Evolutionary conservation across 2,113 vertebrate species (phyloP).

Genomic region (Chaetops frenatus): DNA sequence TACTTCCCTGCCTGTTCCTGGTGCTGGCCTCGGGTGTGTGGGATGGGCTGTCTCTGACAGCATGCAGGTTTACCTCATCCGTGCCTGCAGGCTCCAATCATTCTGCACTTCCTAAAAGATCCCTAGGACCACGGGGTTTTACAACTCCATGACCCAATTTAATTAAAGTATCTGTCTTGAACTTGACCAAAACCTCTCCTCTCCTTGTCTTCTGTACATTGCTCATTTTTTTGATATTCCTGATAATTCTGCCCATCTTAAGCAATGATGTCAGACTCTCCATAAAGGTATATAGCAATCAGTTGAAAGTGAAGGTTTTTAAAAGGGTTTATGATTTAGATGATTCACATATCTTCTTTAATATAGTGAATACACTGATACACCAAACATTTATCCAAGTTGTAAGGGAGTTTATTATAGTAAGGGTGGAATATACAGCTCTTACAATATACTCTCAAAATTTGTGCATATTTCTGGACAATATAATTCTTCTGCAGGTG

Average conservation of each 20-base stretch:
- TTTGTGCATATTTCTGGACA: neutral
- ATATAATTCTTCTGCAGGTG: neutral
- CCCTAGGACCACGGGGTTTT: rapidly evolving
- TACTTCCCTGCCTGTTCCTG: neutral
- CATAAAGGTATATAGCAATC: neutral
- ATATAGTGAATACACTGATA: neutral
- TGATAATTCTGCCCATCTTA: neutral
- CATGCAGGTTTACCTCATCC: neutral
- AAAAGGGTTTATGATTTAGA: neutral
- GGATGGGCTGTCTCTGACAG: neutral
- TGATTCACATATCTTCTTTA: neutral
- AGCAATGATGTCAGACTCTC: neutral
- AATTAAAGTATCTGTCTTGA: neutral
- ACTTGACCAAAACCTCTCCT: neutral
- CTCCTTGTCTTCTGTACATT: neutral
- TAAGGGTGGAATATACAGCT: neutral
- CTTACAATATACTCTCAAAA: neutral
- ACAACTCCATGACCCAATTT: neutral
- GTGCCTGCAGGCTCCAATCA: neutral
- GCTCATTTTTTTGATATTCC: neutral
- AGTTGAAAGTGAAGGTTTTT: neutral
- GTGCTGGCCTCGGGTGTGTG: neutral
- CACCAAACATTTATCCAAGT: neutral
- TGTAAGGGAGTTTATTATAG: neutral
- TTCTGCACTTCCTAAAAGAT: neutral